Conservation (phyloP, 2,113 vertebrate genomes). For the Chionomys nivalis region DNA sequence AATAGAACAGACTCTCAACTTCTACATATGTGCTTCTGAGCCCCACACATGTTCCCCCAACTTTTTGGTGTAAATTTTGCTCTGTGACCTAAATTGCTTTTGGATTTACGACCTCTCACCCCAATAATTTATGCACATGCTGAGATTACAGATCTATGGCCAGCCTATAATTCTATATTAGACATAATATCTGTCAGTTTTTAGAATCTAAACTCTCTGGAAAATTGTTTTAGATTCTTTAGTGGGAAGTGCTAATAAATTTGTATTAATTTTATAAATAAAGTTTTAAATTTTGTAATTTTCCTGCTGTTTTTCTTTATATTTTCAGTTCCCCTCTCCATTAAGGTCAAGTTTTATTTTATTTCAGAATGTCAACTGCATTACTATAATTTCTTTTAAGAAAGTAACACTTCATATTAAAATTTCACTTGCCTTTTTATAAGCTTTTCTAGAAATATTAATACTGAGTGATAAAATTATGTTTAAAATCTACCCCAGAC, state of each 20-base stretch:
- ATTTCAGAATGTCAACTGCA: constrained; percentile 52
- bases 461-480: background rate
- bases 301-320: constrained; percentile 26
- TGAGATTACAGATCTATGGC: background rate
- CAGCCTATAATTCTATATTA: background rate
- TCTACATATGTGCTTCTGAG: background rate
- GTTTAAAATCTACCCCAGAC: background rate
- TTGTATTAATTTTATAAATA: constrained; percentile 36
- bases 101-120: background rate
- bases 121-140: too few species aligned
- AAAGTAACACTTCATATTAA: constrained; percentile 42
- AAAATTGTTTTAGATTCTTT: constrained; percentile 33
- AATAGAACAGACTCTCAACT: background rate
- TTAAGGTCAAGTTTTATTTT: constrained; percentile 49
- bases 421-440: constrained; percentile 21
- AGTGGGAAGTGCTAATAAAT: constrained; percentile 33
- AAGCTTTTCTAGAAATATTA: constrained; percentile 32
- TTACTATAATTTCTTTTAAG: constrained; percentile 40
- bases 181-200: background rate
- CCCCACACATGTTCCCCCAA: background rate
- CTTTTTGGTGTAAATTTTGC: background rate
- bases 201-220: background rate
- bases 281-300: background rate
- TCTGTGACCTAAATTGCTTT: background rate
- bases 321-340: background rate